phyloP scores from a whole-genome alignment of 2,113 vertebrate genomes.

The Elaphurus davidianus region DNA sequence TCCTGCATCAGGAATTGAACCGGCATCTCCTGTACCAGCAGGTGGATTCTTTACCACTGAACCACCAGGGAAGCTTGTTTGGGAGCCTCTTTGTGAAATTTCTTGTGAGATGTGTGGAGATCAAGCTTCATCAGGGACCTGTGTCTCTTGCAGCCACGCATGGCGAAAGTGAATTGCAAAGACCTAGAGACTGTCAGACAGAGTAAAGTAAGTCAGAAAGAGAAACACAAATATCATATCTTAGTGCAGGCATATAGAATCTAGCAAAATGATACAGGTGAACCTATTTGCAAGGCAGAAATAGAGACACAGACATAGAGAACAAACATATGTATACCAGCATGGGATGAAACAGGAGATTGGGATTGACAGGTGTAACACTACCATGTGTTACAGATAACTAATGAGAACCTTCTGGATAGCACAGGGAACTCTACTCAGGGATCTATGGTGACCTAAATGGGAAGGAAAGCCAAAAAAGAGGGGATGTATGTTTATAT shows the following conservation, averaged over 20 bases:
- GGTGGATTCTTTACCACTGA: background rate
- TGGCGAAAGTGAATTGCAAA: background rate
- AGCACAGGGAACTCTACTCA: background rate
- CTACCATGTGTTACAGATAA: background rate
- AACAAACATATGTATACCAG: background rate
- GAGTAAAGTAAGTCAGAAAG: background rate
- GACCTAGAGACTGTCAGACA: background rate
- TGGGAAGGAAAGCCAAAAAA: background rate
- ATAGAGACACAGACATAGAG: background rate
- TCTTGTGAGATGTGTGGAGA: background rate
- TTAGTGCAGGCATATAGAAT: background rate
- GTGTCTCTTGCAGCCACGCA: background rate
- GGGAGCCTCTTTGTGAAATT: background rate
- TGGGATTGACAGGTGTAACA: fast-evolving
- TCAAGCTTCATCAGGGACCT: background rate
- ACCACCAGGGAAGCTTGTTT: background rate
- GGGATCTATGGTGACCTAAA: background rate
- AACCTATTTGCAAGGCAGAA: background rate
- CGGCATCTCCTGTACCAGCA: background rate
- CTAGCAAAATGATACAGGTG: background rate
- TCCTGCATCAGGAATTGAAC: background rate
- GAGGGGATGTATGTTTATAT: background rate
- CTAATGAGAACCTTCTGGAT: background rate
- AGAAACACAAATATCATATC: background rate
- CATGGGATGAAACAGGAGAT: background rate